Conservation (phyloP, 2,113 vertebrate genomes). For the Addax nasomaculatus region DNA sequence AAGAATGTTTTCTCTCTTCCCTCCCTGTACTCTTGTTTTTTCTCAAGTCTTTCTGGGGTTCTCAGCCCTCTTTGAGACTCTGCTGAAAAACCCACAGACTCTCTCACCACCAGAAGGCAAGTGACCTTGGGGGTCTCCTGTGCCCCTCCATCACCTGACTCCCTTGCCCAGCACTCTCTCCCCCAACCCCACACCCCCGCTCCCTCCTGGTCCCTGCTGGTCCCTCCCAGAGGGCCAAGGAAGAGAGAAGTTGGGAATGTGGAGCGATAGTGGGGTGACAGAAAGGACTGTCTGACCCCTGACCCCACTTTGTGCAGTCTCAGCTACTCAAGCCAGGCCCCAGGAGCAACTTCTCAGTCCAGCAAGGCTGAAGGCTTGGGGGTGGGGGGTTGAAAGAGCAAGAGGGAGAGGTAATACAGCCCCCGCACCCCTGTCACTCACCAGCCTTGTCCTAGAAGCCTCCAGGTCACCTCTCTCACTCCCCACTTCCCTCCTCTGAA, state of each 20-base stretch:
- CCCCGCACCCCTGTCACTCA: neutral
- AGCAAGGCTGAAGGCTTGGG: neutral
- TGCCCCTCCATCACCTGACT: neutral
- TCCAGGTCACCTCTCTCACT: neutral
- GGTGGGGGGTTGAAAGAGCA: neutral
- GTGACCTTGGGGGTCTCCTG: accelerated
- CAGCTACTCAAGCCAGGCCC: neutral
- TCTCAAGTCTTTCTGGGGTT: neutral
- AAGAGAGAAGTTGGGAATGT: neutral
- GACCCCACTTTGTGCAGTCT: neutral
- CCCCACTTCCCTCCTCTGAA: neutral
- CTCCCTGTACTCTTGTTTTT: neutral
- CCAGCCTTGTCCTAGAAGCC: neutral
- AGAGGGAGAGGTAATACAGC: neutral
- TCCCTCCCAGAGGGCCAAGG: neutral
- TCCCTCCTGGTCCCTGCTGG: neutral
- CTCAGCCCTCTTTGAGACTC: neutral
- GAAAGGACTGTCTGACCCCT: neutral
- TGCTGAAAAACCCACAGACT: neutral
- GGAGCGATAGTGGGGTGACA: neutral
- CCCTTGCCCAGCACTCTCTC: neutral
- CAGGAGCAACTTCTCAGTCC: neutral
- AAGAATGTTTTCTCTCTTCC: neutral
- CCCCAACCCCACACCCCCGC: neutral
- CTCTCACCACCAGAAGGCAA: neutral